Base-by-base conservation (phyloP, 2,113 vertebrate genomes). In the Gallinago jamesoni region DNA sequence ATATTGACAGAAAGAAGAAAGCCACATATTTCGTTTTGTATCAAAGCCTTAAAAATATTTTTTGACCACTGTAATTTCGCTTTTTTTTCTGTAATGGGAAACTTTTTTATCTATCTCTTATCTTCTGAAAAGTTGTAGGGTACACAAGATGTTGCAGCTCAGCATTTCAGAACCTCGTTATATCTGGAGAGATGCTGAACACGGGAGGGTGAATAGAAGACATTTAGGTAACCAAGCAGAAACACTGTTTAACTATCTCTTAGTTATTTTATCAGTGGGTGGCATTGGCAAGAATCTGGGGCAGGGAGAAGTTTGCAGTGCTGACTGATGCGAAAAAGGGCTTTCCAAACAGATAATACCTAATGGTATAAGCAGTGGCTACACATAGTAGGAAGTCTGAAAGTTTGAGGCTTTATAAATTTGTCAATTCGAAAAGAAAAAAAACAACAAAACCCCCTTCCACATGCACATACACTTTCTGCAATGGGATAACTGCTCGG, bases 101-200 rank as follows among this genome's bases (percentile, higher is more conserved):
- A 64, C 23, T 57, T 96, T 78, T 90, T 60, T 10, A 43, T 63
- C 0, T 23, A 16, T 50, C 27, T 78, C 11, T 43, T 50, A 14
- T 14, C 28, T 64, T 79, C 37, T 84, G 41, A 55, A 63, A 73
- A 48, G 48, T 52, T 56, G 4, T 25, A 30, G 17, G 15, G 3
- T 55, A 53, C 4, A 33, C 12, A 66, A 50, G 25, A 79, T 66
- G 30, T 66, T 82, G 69, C 31, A 79, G n/a, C 30, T 50, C 41
- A 93, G 56, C 79, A 63, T 92, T 96, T 66, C 73, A 84, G 66
- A 87, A 76, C 18, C 24, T 78, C 35, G 31, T 92, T 89, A 45
- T 64, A 63, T 82, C 62, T 78, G 47, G 23, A 82, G 53, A 88
- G n/a, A 62, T 62, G 22, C 45, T 81, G 88, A 95, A 23, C 37